Evolutionary conservation across 1,140 invertebrate genomes (phyloP), one percentile per base, ranked within the genome.

Genomic region (Paraescarpia echinospica): DNA sequence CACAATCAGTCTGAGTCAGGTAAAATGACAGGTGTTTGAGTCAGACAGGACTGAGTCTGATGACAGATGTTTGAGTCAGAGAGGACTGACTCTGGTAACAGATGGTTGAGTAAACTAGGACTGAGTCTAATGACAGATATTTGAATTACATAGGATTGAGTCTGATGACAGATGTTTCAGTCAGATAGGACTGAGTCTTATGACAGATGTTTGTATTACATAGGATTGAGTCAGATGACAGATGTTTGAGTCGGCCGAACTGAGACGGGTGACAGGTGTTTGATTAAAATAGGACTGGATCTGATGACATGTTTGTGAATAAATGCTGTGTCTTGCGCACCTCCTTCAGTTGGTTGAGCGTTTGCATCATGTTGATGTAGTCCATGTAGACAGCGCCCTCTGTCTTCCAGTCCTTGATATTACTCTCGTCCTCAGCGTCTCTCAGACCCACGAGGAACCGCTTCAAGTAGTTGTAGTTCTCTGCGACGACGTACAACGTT

Each of bases 321-420:
- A 12, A 41, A 77, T 77, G 59, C 8, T 27, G 22, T 77, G 8
- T 27, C 12, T 77, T 22, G n/a, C 92, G 8, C 31, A 92, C 92
- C 92, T 96, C 95, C 92, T 97, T 95, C 4, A 97, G 94, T 9
- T 94, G 93, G 77, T 97, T 95, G 33, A 97, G 95, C 92, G 96
- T 96, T 33, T 95, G 93, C 34, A 96, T 97, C 14, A 98, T 96
- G 41, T 96, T 96, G 92, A 98, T 97, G 93, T 97, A 98, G 94
- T 98, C 97, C 94, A 97, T 96, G 89, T 97, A 97, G 34, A 98
- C 96, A 94, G 97, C 96, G 34, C 97, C 97, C 93, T 97, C 97
- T 94, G 96, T 95, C n/a, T 95, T 92, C 97, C 97, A 97, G 91
- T 97, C 96, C 92, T 96, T 95, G 77, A 97, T 96, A 90, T 94